Percentiles rank a stretch among this genome's conserved stretches.
Evolutionary conservation across 2,113 vertebrate genomes (phyloP).

Genomic region (Callorhinus ursinus): DNA sequence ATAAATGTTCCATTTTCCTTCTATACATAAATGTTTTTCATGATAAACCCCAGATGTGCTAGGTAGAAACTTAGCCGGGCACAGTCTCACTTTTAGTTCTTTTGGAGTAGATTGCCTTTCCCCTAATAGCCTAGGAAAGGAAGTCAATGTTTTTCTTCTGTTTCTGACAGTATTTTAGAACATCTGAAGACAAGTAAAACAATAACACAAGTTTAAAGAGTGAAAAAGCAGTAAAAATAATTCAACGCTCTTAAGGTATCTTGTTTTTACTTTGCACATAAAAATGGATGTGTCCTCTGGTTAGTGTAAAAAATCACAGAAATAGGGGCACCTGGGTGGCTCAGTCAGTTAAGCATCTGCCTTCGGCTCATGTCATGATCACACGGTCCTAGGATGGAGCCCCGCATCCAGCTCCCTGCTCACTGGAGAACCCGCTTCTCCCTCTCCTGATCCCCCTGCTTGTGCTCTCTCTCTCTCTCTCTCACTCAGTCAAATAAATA

Average conservation of each 20-base stretch:
- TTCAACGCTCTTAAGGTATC: constrained; percentile 1
- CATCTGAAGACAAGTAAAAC: not conserved
- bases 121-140: not conserved
- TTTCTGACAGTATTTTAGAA: constrained; percentile 33
- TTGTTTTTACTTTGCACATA: constrained; percentile 48
- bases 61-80: constrained; percentile 9
- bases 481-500: not conserved
- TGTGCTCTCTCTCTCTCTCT: not conserved
- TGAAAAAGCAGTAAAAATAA: constrained; percentile 16
- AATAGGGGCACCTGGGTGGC: not conserved
- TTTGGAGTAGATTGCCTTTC: not conserved
- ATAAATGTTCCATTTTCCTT: constrained; percentile 25
- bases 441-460: not conserved
- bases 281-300: constrained; percentile 16
- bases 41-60: not conserved
- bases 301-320: not conserved
- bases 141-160: not conserved
- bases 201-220: constrained; percentile 41
- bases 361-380: not conserved
- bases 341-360: not conserved
- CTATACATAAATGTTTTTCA: not conserved
- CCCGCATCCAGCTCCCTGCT: not conserved
- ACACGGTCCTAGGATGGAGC: not conserved
- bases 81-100: not conserved
- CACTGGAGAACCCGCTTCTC: not conserved